These are phyloP conservation scores for Celastrina argiolus DNA, from an alignment of 2,888 invertebrate genomes.

Conservation along the genomic window DNA sequence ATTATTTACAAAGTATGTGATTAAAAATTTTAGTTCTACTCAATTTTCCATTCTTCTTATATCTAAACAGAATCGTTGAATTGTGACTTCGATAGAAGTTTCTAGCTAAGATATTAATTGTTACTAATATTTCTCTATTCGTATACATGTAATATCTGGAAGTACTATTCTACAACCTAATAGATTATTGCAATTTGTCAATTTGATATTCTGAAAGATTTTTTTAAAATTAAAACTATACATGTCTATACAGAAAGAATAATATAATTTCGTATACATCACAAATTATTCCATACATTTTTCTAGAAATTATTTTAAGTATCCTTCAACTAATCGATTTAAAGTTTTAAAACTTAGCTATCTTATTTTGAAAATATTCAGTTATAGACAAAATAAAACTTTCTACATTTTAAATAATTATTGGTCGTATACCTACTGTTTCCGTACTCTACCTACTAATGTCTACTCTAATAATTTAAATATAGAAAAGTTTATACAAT, in stretches of 20 bases:
- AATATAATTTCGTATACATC: slow-evolving; percentile 10
- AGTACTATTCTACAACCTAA: not conserved
- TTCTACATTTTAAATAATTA: not conserved
- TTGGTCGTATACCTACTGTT: slow-evolving; percentile 3
- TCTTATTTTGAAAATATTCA: not conserved
- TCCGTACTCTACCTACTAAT: not conserved
- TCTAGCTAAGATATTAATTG: not conserved
- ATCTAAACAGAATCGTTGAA: too few relatives aligned
- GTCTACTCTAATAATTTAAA: not conserved
- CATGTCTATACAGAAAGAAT: not conserved
- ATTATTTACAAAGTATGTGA: too few relatives aligned
- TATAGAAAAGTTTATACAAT: not conserved
- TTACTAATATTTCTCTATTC: not conserved
- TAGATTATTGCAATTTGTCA: not conserved
- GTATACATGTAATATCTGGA: not conserved
- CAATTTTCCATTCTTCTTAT: too few relatives aligned
- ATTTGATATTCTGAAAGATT: not conserved
- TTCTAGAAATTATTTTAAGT: not conserved
- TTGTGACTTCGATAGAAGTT: not conserved
- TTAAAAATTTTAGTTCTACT: too few relatives aligned
- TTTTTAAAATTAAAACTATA: not conserved
- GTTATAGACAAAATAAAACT: not conserved
- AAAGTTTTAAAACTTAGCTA: not conserved
- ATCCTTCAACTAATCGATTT: not conserved
- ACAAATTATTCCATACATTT: not conserved